Conservation (phyloP, 2,888 invertebrate genomes). For the Zelleria hepariella region DNA sequence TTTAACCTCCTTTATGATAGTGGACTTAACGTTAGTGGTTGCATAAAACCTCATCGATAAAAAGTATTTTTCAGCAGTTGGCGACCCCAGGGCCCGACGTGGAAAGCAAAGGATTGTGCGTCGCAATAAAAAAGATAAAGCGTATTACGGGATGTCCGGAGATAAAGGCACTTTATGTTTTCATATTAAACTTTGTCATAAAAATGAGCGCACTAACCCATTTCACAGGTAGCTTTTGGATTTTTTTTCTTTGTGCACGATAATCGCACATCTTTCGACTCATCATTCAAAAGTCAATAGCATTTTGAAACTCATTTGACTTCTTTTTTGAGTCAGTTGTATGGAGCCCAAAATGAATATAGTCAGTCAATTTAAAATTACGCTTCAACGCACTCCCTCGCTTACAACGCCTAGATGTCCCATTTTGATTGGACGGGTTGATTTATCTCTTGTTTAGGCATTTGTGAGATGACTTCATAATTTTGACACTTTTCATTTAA, state of each 20-base stretch:
- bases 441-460: slow-evolving; percentile 65
- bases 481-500: slow-evolving; percentile 41
- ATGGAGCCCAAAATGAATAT: slow-evolving; percentile 26
- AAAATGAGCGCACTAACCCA: slow-evolving; percentile 41
- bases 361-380: slow-evolving; percentile 65
- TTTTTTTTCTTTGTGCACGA: neutral
- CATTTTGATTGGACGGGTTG: slow-evolving; percentile 67
- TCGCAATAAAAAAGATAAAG: slow-evolving; percentile 52
- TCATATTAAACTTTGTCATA: slow-evolving; percentile 52
- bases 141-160: slow-evolving; percentile 55
- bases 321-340: neutral
- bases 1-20: too few relatives aligned
- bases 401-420: slow-evolving; percentile 65
- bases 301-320: neutral
- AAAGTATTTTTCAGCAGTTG: slow-evolving; percentile 11
- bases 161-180: slow-evolving; percentile 53
- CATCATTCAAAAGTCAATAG: neutral
- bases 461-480: slow-evolving; percentile 27
- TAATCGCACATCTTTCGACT: neutral
- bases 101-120: slow-evolving; percentile 44
- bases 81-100: slow-evolving; percentile 23
- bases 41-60: slow-evolving; percentile 21
- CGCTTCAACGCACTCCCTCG: slow-evolving; percentile 53
- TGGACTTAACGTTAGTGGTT: too few relatives aligned
- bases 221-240: slow-evolving; percentile 26